A percentile compares a stretch with the other conserved stretches of the same genome.
Conservation (phyloP, 2,888 invertebrate species). For the Amblyjoppa fuscipennis region DNA sequence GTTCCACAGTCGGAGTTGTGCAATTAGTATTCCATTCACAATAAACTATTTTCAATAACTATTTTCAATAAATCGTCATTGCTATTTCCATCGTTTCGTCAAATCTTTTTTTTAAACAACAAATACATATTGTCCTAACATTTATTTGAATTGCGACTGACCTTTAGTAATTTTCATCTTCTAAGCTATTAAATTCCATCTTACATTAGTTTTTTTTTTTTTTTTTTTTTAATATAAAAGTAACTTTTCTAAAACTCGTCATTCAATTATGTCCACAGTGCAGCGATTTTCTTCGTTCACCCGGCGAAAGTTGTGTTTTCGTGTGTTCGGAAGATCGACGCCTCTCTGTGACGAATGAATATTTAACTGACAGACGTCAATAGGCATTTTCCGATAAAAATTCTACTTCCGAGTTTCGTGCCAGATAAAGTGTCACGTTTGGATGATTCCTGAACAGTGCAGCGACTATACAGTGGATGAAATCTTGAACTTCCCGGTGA, state of each 20-base stretch:
- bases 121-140: too few relatives aligned
- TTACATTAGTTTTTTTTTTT: neutral
- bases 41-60: neutral
- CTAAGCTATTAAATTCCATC: too few relatives aligned
- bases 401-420: neutral
- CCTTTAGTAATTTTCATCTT: too few relatives aligned
- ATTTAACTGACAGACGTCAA: neutral
- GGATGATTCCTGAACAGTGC: neutral
- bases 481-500: neutral
- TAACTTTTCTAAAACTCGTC: neutral
- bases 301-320: neutral
- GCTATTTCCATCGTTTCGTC: neutral
- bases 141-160: too few relatives aligned
- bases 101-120: neutral
- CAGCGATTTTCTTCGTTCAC: neutral
- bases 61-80: neutral
- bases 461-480: neutral
- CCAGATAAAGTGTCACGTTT: neutral
- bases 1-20: neutral
- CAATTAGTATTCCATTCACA: neutral
- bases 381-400: neutral
- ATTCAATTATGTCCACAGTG: neutral
- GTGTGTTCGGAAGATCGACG: neutral
- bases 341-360: neutral
- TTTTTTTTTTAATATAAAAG: neutral